A percentile compares a stretch with the other conserved stretches of the same genome.
These are phyloP conservation scores for Lumbricus terrestris DNA, from an alignment of 2,888 invertebrate genomes.

Conservation along the genomic window DNA sequence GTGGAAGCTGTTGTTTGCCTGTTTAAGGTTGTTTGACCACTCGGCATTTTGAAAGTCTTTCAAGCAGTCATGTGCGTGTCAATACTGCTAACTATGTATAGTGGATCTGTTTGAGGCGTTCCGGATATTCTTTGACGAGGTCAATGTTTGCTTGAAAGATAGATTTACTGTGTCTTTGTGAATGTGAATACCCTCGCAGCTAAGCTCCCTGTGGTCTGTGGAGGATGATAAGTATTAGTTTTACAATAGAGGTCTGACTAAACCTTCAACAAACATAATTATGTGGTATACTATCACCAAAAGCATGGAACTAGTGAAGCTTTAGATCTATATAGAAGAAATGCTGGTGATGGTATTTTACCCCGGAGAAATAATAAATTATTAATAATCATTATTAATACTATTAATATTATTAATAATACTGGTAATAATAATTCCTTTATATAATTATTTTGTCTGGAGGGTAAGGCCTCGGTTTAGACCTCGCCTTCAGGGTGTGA, in stretches of 20 bases:
- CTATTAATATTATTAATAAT: too few species aligned
- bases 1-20: not conserved
- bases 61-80: not conserved
- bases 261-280: not conserved
- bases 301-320: not conserved
- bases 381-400: too few species aligned
- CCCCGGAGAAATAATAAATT: too few species aligned
- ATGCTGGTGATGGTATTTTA: not conserved
- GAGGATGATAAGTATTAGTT: not conserved
- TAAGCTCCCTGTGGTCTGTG: too few species aligned
- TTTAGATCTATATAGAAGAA: too few species aligned
- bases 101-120: not conserved
- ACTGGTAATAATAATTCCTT: too few species aligned
- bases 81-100: not conserved
- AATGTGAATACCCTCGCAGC: not conserved
- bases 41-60: not conserved
- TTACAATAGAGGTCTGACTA: not conserved
- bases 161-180: not conserved
- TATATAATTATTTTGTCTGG: too few species aligned
- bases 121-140: not conserved
- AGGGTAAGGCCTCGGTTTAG: too few species aligned
- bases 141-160: not conserved
- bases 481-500: too few species aligned
- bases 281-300: not conserved
- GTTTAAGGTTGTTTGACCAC: not conserved